A percentile compares a stretch with the other conserved stretches of the same genome.
phyloP scores from a whole-genome alignment of 2,888 invertebrate genomes.

The Agapetus fuscipes region DNA sequence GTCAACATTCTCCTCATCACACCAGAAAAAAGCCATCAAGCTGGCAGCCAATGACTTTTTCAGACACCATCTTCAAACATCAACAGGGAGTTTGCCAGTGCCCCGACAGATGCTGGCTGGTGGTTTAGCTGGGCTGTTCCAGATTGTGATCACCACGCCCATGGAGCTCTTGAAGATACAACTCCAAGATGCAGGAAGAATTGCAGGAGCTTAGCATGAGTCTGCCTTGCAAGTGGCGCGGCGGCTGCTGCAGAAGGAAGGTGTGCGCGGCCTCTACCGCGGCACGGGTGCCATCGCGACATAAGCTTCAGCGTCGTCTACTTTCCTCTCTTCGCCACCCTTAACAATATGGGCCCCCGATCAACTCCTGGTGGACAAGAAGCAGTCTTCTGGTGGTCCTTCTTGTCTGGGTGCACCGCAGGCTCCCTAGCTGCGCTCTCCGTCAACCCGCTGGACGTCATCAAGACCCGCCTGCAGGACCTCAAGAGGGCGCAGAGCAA shows the following conservation, averaged over 20 bases:
- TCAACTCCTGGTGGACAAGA: conserved; percentile 54
- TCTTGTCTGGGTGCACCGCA: conserved; percentile 82
- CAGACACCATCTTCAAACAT: conserved; percentile 69
- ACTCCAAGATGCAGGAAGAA: conserved; percentile 92
- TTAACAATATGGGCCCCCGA: conserved; percentile 79
- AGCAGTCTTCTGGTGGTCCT: conserved; percentile 88
- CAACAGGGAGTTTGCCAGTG: conserved; percentile 76
- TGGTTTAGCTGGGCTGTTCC: conserved; percentile 90
- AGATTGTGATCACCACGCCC: conserved; percentile 95
- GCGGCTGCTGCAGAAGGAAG: conserved; percentile 69
- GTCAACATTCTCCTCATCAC: conserved; percentile 97
- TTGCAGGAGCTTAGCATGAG: conserved; percentile 64
- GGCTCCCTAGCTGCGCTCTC: conserved; percentile 80
- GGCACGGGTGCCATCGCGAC: conserved; percentile 93
- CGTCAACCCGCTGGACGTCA: conserved; percentile 96
- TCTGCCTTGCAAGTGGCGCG: conserved; percentile 75
- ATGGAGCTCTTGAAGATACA: conserved; percentile 99
- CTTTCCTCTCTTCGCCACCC: conserved; percentile 92
- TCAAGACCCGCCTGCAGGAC: conserved; percentile 95
- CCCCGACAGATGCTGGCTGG: conserved; percentile 88
- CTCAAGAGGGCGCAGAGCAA: conserved; percentile 47
- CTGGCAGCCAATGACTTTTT: conserved; percentile 97
- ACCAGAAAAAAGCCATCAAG: conserved; percentile 98
- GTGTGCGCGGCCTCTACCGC: conserved; percentile 88
- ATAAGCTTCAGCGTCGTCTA: conserved; percentile 94